Base-by-base conservation (phyloP, 2,113 vertebrate genomes). In the Siniperca chuatsi region DNA sequence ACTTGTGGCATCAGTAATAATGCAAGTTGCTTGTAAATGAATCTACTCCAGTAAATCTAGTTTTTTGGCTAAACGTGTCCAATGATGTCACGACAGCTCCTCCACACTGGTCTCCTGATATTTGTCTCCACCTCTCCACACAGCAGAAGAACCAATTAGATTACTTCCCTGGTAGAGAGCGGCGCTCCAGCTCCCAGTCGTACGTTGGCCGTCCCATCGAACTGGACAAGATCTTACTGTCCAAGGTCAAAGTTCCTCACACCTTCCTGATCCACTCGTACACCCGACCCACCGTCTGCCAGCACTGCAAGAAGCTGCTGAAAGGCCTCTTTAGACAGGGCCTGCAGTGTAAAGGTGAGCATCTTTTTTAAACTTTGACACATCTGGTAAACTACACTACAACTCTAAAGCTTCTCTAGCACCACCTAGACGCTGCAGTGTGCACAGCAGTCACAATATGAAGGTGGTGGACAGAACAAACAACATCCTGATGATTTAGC, bases 231-330 rank as follows among this genome's bases (percentile, higher is more conserved):
- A 97, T 99, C 79, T 90, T 99, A 70, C 92, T 99, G 90, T 97
- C 97, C 8, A 99, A 98, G 90, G 98, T 99, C 65, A 99, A 99
- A 95, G 98, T 99, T 83, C 98, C 98, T 1, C 98, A 99, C 92
- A 99, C 97, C 0, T 99, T 99, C 35, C 97, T 97, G 91, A 97
- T 99, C 94, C 98, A 99, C 92, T 99, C 98, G 9, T 99, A 99
- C 91, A 98, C 98, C 1, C 95, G 98, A 4, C 98, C 98, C 85
- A 99, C 98, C 0, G 96, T 99, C 74, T 99, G 98, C 93, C 98
- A 99, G 95, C 97, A 97, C 93, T 99, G 98, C 91, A 99, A 99
- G 95, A 99, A 99, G 89, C 97, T 99, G 82, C 96, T 98, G 71
- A 98, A 97, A 72, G 97, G 97, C 1, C 95, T 97, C 29, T 97